A percentile compares a stretch with the other conserved stretches of the same genome.
Evolutionary conservation across 1,140 invertebrate species (phyloP).

Genomic region (Medauroidea extradentata): DNA sequence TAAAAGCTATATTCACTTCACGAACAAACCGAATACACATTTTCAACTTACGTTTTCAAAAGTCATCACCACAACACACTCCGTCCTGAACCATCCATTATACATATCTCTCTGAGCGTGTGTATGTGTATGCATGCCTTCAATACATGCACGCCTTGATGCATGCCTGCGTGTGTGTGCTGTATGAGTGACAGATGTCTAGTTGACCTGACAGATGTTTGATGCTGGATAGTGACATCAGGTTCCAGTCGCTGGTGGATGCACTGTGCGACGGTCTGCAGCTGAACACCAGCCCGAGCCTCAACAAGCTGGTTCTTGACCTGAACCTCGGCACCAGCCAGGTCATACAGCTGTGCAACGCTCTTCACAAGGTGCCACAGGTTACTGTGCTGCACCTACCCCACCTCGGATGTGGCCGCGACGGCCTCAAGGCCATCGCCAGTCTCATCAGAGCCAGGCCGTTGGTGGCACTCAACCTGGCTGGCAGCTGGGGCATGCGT

Average conservation of each 20-base stretch:
- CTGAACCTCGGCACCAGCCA: slow-evolving; percentile 50
- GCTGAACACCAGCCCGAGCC: slow-evolving; percentile 34
- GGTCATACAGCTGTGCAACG: slow-evolving; percentile 46
- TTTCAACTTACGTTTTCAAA: no score
- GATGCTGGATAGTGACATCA: slow-evolving; percentile 33
- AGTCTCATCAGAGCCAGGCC: slow-evolving; percentile 44
- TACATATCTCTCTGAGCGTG: no score
- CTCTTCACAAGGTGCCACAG: slow-evolving; percentile 45
- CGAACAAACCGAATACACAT: no score
- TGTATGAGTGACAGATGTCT: background rate
- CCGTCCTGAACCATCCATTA: no score
- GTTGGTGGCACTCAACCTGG: slow-evolving; percentile 48
- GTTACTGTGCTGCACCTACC: slow-evolving; percentile 51
- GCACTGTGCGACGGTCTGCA: slow-evolving; percentile 46
- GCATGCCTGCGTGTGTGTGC: no score
- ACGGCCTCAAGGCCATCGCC: slow-evolving; percentile 48
- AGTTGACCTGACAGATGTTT: no score
- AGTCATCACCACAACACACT: no score
- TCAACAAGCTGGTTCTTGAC: slow-evolving; percentile 49
- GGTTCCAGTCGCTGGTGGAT: slow-evolving; percentile 50
- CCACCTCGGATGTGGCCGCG: slow-evolving; percentile 51
- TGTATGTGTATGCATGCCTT: no score
- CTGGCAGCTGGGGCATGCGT: slow-evolving; percentile 48
- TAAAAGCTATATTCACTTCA: no score
- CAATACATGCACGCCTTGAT: no score